These are phyloP conservation scores for Zaprionus africanus DNA, from an alignment of 1,140 invertebrate genomes.

Conservation along the genomic window DNA sequence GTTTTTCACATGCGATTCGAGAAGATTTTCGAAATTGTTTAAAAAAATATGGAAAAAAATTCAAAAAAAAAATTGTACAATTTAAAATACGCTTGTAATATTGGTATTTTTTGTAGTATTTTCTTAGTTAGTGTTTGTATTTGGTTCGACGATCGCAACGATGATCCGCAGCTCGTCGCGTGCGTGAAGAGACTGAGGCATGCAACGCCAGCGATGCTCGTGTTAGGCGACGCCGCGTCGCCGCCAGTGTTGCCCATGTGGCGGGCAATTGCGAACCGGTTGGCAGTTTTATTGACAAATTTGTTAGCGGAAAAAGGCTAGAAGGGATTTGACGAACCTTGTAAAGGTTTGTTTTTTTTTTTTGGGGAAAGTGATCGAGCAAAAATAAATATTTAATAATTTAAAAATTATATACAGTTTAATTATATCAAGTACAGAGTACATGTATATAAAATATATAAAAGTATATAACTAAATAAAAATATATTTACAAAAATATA, in stretches of 20 bases:
- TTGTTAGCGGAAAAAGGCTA: background rate
- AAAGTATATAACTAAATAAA: too few species aligned
- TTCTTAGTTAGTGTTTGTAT: conserved; percentile 10
- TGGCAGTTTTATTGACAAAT: background rate
- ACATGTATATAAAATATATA: too few species aligned
- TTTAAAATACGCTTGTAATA: conserved; percentile 40
- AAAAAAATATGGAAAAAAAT: conserved; percentile 18
- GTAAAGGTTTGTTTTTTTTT: too few species aligned
- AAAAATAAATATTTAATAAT: too few species aligned
- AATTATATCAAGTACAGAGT: too few species aligned
- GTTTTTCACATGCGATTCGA: conserved; percentile 41
- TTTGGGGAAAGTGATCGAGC: too few species aligned
- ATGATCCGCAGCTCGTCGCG: conserved; percentile 61
- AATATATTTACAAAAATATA: too few species aligned
- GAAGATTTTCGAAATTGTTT: conserved; percentile 19
- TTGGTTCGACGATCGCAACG: conserved; percentile 53
- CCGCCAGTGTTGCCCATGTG: conserved; percentile 26
- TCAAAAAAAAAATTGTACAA: conserved; percentile 30
- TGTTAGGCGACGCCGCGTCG: conserved; percentile 34
- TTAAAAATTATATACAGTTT: too few species aligned
- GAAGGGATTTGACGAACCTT: too few species aligned
- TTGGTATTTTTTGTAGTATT: conserved; percentile 14
- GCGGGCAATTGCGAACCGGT: background rate
- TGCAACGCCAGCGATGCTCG: conserved; percentile 43
- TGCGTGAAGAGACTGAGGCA: conserved; percentile 61